Conservation (phyloP, 2,888 invertebrate species). For the Drosophila quinaria region DNA sequence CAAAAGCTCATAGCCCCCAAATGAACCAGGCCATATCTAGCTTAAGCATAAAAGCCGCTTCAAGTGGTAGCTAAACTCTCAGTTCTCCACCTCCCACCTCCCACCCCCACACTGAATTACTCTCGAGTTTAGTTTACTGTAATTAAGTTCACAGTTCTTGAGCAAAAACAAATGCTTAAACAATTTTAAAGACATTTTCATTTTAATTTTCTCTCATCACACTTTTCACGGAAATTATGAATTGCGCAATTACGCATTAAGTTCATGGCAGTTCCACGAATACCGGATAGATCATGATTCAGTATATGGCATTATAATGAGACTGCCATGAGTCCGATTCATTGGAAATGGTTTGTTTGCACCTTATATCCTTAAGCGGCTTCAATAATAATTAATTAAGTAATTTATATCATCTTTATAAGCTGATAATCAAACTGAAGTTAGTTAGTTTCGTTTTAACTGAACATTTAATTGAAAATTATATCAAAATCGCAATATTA, state of each 20-base stretch:
- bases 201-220: slow-evolving; percentile 8
- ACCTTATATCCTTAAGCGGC: neutral
- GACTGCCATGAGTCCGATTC: neutral
- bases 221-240: slow-evolving; percentile 29
- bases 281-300: slow-evolving; percentile 9
- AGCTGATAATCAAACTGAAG: too few species aligned
- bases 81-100: neutral
- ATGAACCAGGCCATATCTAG: slow-evolving; percentile 37
- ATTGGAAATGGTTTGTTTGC: neutral
- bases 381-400: neutral
- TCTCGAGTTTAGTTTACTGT: slow-evolving; percentile 49
- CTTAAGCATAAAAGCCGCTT: slow-evolving; percentile 21
- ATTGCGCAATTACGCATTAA: slow-evolving; percentile 42
- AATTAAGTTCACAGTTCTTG: slow-evolving; percentile 55
- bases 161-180: slow-evolving; percentile 38
- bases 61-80: slow-evolving; percentile 20
- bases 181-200: slow-evolving; percentile 26
- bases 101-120: slow-evolving; percentile 4
- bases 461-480: too few species aligned
- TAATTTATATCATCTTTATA: too few species aligned
- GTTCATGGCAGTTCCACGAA: slow-evolving; percentile 25
- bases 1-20: slow-evolving; percentile 56
- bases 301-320: slow-evolving; percentile 6
- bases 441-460: too few species aligned
- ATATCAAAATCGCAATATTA: too few species aligned